A percentile compares a stretch with the other conserved stretches of the same genome.
phyloP scores from a whole-genome alignment of 2,797 vertebrate species.

The Hemibagrus guttatus region DNA sequence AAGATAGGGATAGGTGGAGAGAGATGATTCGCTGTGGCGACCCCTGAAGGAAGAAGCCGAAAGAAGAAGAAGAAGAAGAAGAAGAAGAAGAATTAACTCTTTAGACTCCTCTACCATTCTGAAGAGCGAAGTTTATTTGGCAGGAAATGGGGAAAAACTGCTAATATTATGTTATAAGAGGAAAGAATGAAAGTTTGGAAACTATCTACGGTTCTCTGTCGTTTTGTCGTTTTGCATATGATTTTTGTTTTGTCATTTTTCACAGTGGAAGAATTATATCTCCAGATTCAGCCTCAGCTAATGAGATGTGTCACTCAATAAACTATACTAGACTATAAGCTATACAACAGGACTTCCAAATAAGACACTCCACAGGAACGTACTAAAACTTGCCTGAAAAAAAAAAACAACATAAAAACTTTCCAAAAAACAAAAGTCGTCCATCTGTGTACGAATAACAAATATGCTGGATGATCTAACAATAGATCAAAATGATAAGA shows the following conservation, averaged over 20 bases:
- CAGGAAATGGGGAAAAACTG: neutral
- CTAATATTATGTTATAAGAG: neutral
- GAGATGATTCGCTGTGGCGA: no score
- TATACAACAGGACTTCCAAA: neutral
- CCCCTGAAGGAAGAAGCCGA: no score
- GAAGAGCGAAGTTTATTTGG: neutral
- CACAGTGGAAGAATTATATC: neutral
- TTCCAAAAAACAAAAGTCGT: neutral
- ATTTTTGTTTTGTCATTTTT: constrained; percentile 4
- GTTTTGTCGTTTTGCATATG: neutral
- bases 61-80: no score
- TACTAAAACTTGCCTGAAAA: neutral
- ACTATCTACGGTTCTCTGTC: no score
- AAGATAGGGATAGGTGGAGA: no score
- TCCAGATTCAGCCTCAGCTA: neutral
- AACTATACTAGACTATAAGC: neutral
- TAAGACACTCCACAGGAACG: neutral
- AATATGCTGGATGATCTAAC: neutral
- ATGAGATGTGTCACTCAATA: neutral
- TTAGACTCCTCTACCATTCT: neutral
- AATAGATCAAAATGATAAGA: constrained; percentile 26
- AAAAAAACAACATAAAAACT: no score
- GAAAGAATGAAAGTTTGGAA: neutral
- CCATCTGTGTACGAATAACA: neutral
- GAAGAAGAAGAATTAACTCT: constrained; percentile 12